Base-by-base conservation (phyloP, 2,113 vertebrate species). In the Percina caprodes region DNA sequence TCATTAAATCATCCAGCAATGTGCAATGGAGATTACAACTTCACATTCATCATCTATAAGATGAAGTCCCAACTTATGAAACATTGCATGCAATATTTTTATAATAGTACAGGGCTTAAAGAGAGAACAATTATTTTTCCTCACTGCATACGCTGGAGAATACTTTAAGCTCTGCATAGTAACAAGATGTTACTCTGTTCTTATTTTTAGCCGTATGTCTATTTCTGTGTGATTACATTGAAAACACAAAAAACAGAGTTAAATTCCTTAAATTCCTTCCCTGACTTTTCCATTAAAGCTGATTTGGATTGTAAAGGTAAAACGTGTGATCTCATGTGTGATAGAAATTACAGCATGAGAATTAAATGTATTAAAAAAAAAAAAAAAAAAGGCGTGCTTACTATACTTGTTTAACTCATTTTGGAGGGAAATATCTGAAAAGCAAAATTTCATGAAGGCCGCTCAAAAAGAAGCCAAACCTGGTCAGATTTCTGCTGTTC, bases 101-200 rank as follows among this genome's bases (percentile, higher is more conserved):
- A 42, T 42, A 11, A 11, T 42, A 11, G 39, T 11, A 42, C 39
- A 30, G 30, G 30, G 30, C 30, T 30, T 30, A 30, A 30, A 30
- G 30, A 4, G 30, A 30, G 30, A 30, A 3, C 4, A 30, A 30
- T 30, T 30, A 30, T 30, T 30, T 30, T 30, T 30, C 26, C 26
- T 30, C 26, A 2, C 26, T 30, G 26, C 26, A 30, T 3, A 30
- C 26, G 26, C 26, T 3, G 26, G 26, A 30, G 26, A 30, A 2
- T 3, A 2, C 2, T 2, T 3, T 2, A 2, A 3, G 26, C 3
- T 2, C 26, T 3, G 2, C 26, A 10, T 39, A 39, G 39, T 10
- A 39, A 10, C 10, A 11, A 42, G 10, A 42, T 42, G 9, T 42
- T 11, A 42, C 39, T 42, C 39, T 3, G 39, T 42, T 42, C 39